These are phyloP conservation scores for Entomobrya multifasciata DNA, from an alignment of 2,888 invertebrate species.

Conservation along the genomic window DNA sequence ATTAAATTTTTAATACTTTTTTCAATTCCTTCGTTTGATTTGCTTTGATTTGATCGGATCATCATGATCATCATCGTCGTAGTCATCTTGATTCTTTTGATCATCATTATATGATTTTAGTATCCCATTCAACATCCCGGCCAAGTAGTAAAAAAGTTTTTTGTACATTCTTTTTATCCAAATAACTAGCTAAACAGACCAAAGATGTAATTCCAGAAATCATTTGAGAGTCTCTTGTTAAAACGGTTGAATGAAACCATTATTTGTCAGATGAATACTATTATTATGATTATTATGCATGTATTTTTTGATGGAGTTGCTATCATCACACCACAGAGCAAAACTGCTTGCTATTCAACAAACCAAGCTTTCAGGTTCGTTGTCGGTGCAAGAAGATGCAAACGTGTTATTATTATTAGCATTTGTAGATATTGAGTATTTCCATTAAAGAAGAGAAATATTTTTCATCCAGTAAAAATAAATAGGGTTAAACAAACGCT, in stretches of 20 bases:
- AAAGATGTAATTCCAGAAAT: conserved; percentile 28
- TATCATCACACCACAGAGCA: background rate
- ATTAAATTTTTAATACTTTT: no score
- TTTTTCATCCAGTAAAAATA: no score
- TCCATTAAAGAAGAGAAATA: no score
- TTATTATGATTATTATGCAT: background rate
- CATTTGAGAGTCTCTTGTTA: conserved; percentile 9
- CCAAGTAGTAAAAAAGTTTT: background rate
- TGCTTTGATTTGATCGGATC: no score
- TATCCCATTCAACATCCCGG: background rate
- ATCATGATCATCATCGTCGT: no score
- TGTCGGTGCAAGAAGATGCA: conserved; percentile 4
- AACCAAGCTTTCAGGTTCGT: background rate
- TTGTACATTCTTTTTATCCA: background rate
- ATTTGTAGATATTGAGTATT: no score
- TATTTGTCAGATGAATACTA: background rate
- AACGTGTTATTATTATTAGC: no score
- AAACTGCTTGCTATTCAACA: background rate
- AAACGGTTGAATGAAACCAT: conserved; percentile 31
- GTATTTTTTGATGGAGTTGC: no score
- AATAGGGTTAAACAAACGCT: no score
- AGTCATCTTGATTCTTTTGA: no score
- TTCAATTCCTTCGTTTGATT: no score
- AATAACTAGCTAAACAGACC: no score
- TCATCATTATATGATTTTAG: background rate